These are phyloP conservation scores for Actinopyga echinites DNA, from an alignment of 53 echinoderm and acorn worm genomes.

Conservation along the genomic window DNA sequence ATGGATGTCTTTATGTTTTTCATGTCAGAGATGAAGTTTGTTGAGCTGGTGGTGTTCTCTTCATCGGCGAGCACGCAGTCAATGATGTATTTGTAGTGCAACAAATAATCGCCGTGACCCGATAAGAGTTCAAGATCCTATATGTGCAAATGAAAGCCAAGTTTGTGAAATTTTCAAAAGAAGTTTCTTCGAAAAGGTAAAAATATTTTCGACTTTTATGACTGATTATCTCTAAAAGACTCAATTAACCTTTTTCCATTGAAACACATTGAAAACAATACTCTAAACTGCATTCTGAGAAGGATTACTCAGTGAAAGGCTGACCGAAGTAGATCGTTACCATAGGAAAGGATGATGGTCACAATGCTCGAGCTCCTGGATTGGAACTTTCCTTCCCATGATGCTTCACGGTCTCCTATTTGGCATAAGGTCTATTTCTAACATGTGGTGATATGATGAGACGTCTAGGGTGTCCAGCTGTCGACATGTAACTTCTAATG, in stretches of 20 bases:
- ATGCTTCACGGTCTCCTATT: no score
- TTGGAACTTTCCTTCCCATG: no score
- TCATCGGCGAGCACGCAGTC: not conserved
- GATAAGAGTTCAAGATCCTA: not conserved
- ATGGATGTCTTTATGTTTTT: not conserved
- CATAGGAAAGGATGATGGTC: not conserved
- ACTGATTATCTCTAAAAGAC: not conserved
- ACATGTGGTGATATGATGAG: not conserved
- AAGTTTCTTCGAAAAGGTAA: not conserved
- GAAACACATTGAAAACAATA: not conserved
- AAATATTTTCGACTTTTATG: not conserved
- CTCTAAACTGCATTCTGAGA: not conserved
- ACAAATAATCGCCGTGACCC: not conserved
- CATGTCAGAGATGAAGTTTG: not conserved
- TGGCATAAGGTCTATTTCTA: no score
- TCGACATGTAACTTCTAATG: no score
- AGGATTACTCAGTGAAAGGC: not conserved
- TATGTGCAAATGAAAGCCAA: not conserved
- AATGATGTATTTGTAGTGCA: not conserved
- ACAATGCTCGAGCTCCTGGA: no score
- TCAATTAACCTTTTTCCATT: not conserved
- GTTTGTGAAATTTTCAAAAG: not conserved
- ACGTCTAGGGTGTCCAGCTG: not conserved
- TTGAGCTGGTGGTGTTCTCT: not conserved
- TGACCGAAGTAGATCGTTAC: no score